phyloP scores from a whole-genome alignment of 2,797 vertebrate species.

The Geotrypetes seraphini region DNA sequence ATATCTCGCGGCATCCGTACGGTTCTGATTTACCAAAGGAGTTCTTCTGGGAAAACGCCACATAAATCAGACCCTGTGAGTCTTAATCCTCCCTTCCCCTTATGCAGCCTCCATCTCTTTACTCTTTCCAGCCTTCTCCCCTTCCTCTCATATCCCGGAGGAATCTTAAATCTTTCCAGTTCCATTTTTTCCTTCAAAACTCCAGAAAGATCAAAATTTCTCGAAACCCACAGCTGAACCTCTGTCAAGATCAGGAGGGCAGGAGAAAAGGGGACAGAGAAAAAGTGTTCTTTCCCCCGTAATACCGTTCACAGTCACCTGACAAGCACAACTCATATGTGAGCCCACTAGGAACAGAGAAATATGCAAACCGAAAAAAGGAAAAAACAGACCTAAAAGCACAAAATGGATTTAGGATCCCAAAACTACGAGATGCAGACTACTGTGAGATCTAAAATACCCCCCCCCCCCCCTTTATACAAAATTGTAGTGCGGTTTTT shows the following conservation, averaged over 20 bases:
- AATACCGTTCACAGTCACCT: too few relatives aligned
- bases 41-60: not conserved
- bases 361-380: too few relatives aligned
- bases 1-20: too few relatives aligned
- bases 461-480: too few relatives aligned
- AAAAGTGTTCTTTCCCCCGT: too few relatives aligned
- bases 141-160: conserved; percentile 26
- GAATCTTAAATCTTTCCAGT: conserved; percentile 47
- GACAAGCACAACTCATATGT: too few relatives aligned
- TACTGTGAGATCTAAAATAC: too few relatives aligned
- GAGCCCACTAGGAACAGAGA: too few relatives aligned
- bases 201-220: conserved; percentile 46
- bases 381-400: too few relatives aligned
- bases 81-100: conserved; percentile 7
- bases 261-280: conserved; percentile 29
- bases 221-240: conserved; percentile 38
- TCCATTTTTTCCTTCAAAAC: conserved; percentile 30
- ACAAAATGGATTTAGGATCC: too few relatives aligned
- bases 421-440: too few relatives aligned
- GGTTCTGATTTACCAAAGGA: not conserved
- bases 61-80: not conserved
- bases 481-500: too few relatives aligned
- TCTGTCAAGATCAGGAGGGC: conserved; percentile 41
- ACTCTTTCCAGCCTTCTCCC: not conserved
- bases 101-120: conserved; percentile 10